Evolutionary conservation across 2,888 invertebrate genomes (phyloP), one percentile per base, ranked within the genome.

Genomic region (Kryphioiulus occultus): DNA sequence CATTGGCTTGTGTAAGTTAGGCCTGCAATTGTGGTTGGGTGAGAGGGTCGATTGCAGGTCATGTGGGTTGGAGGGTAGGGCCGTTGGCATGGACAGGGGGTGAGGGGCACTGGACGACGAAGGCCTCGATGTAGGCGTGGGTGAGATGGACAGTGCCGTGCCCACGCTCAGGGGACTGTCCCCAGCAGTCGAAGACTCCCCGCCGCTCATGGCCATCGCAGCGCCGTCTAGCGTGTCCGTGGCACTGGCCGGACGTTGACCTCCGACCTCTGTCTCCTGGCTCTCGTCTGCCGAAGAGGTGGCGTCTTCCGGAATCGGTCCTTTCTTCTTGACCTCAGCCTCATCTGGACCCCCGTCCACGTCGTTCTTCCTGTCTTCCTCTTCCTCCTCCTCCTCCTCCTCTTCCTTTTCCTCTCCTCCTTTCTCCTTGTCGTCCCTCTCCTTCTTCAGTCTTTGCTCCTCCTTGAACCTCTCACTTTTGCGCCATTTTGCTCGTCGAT

Each of bases 391-490:
- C 26, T 39, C 59, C 10, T 59, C 68, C 15, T 85, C 85, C 42
- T 85, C 85, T 26, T 85, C 39, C 82, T 86, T 83, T 85, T 86
- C 88, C 39, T 88, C 86, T 26, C 88, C 85, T 35, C 88, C 88
- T 35, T 89, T 89, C 30, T 86, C 59, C 39, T 86, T 59, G 17
- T 86, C 86, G 4, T 86, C 89, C 87, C 88, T 88, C 86, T 88
- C 90, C 89, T 87, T 89, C 85, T 89, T 89, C 19, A 89, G 26
- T 0, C 88, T 53, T 92, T 97, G 96, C 91, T 97, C 97, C 91
- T 97, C 97, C 93, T 97, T 97, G 91, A 97, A 94, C 47, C 97
- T 94, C 92, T 97, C 97, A 85, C 96, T 97, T 92, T 97, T 97
- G 89, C 97, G 94, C 97, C 97, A 97, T 92, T 97, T 97, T 78